Conservation (phyloP, 2,888 invertebrate genomes). For the Hemaris fuciformis region DNA sequence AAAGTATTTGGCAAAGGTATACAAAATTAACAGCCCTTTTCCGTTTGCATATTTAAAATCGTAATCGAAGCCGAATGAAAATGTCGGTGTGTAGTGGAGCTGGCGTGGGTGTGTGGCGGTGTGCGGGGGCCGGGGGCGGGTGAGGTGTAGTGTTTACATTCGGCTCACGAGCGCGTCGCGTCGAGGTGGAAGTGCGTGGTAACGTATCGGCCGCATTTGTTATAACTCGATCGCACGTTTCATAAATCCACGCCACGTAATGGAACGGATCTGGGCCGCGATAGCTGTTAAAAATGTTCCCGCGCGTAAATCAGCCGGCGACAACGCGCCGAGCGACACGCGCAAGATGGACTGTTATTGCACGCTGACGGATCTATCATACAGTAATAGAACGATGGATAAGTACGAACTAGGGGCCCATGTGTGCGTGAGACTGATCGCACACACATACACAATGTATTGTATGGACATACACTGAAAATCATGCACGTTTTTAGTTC, state of each 20-base stretch:
- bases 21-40: background rate
- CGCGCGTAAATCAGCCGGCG: background rate
- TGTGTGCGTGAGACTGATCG: no score
- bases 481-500: no score
- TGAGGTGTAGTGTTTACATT: background rate
- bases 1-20: background rate
- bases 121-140: background rate
- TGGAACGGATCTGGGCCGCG: background rate
- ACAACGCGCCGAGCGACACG: background rate
- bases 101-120: background rate
- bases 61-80: background rate
- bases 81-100: background rate
- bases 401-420: no score
- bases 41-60: background rate
- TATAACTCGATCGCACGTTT: constrained; percentile 21
- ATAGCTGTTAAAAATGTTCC: constrained; percentile 5
- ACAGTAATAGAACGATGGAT: no score
- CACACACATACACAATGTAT: no score
- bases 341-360: background rate
- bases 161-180: background rate
- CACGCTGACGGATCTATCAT: no score
- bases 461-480: no score
- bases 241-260: constrained; percentile 21
- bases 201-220: constrained; percentile 26
- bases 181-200: constrained; percentile 8